Base-by-base conservation (phyloP, 1,140 invertebrate genomes). In the Apis dorsata region DNA sequence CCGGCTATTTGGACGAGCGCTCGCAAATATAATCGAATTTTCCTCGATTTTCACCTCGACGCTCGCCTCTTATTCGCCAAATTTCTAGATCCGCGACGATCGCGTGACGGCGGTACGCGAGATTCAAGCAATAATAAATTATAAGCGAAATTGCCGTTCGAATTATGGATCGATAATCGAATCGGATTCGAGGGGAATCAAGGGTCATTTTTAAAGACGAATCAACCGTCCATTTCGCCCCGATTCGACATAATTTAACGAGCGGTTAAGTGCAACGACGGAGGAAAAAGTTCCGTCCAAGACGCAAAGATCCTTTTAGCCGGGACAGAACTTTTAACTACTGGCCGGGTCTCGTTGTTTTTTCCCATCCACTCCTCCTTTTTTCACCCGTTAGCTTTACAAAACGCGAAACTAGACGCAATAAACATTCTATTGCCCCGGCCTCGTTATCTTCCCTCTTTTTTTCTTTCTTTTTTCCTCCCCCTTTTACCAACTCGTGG, bases 361-460 rank as follows among this genome's bases (percentile, higher is more conserved):
- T 66, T 77, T n/a, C 17, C 24, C n/a, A 7, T 44, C 34, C 34
- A 2, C 19, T 59, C 19, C 21, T 55, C 19, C 28, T 68, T n/a
- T 24, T 55, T 49, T n/a, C n/a, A 15, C 15, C 34, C 65, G 72
- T 68, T 76, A 77, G 63, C 80, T 77, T 82, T 82, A 82, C 77
- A 65, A 24, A 24, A 82, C 80, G 73, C 65, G 53, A 77, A 82
- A 76, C 72, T 77, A 76, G 80, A 77, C 65, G 80, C 80, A 82
- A 82, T 82, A 77, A 82, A 82, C 73, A 82, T 82, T 82, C 80
- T 81, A 60, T 57, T 75, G 70, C 24, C 19, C 51, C 49, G 12
- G n/a, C 21, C 71, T 75, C 79, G 59, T 72, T 77, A 70, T 79
- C 76, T 78, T 59, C 63, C 19, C 62, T 65, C 57, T 15, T 73